Evolutionary conservation across 2,888 invertebrate genomes (phyloP).

Genomic region (Perithous albicinctus): DNA sequence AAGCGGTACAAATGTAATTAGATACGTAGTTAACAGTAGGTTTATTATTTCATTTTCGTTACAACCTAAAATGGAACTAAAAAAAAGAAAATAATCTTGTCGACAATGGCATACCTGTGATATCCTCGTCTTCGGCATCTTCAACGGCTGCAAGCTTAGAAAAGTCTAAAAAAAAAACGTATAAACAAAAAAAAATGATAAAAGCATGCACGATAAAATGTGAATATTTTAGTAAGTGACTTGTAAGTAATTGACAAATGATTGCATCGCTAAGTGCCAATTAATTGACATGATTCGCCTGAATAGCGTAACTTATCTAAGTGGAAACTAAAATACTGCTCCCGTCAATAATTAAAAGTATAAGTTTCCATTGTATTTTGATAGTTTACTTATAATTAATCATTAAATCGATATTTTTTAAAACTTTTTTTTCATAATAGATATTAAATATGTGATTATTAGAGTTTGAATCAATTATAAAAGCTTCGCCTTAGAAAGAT

Average conservation of each 20-base stretch:
- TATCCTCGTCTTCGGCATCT: slow-evolving; percentile 78
- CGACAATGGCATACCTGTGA: slow-evolving; percentile 78
- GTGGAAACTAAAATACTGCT: too few species aligned
- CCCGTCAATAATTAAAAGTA: too few species aligned
- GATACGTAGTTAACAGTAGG: slow-evolving; percentile 1
- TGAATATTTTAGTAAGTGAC: slow-evolving; percentile 23
- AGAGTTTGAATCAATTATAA: too few species aligned
- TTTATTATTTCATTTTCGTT: neutral
- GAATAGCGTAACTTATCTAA: neutral
- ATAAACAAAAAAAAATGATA: slow-evolving; percentile 79
- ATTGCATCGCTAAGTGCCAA: slow-evolving; percentile 7
- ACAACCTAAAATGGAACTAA: neutral
- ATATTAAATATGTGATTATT: too few species aligned
- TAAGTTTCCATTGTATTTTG: too few species aligned
- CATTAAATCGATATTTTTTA: too few species aligned
- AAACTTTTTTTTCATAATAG: too few species aligned
- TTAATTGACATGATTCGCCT: slow-evolving; percentile 20
- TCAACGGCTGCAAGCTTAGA: slow-evolving; percentile 83
- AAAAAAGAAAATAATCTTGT: slow-evolving; percentile 29
- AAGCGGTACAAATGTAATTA: slow-evolving; percentile 28
- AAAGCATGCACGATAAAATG: slow-evolving; percentile 79
- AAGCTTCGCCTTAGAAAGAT: too few species aligned
- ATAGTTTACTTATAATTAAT: too few species aligned
- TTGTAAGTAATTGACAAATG: slow-evolving; percentile 50
- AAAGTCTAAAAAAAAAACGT: slow-evolving; percentile 82